Base-by-base conservation (phyloP, 2,113 vertebrate genomes). In the Cinclus mexicanus region DNA sequence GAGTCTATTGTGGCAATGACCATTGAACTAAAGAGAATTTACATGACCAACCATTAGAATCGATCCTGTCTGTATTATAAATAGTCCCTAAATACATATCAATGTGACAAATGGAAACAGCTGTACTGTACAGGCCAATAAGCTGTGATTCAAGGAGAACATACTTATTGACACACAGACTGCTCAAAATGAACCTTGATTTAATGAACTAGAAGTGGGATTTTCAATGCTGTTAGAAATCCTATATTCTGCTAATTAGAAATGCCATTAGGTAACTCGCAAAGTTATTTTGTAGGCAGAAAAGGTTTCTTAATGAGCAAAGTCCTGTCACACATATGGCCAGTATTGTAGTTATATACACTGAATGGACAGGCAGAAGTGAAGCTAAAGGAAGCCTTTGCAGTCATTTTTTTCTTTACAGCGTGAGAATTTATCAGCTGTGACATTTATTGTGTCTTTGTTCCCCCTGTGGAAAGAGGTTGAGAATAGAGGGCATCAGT, bases 11-110 rank as follows among this genome's bases (percentile, higher is more conserved):
- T 83, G 75, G 42, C 63, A 91, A 63, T 93, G 71, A 77, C 64
- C 82, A 56, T 77, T 94, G 87, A 91, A 83, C 63, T 87, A 91
- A 85, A 77, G 59, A 93, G 52, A 94, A 96, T 95, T 95, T 96
- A 95, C 87, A 70, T 70, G 82, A 90, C 75, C 44, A 56, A 88
- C 87, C 60, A 70, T 86, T 94, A 91, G 41, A 83, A 95, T 97
- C 2, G 41, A 94, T 93, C 67, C 50, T 77, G 35, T 57, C 75
- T 93, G 26, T 93, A 74, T 88, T 96, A 91, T 29, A 91, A 78
- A 67, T 83, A 83, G 78, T 80, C 82, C 85, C 84, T 90, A 80
- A 95, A 93, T 92, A 92, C 41, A 29, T 74, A 93, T 93, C 68
- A 91, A 70, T 52, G 60, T 92, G 93, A 95, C 68, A 91, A 77